These are phyloP conservation scores for Prionace glauca DNA, from an alignment of 2,797 vertebrate genomes.

Conservation along the genomic window DNA sequence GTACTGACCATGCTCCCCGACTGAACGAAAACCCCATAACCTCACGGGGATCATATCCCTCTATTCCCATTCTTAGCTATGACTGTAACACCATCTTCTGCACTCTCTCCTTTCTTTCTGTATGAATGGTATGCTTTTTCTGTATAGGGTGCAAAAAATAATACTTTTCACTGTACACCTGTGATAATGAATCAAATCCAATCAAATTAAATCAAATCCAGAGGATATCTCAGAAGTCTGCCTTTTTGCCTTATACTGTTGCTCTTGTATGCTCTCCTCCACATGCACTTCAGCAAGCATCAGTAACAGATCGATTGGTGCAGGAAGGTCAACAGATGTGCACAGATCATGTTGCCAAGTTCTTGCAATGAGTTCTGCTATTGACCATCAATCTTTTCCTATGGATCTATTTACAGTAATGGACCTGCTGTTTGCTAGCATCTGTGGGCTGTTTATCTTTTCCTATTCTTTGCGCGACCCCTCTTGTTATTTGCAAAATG, in stretches of 20 bases:
- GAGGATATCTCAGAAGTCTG: background rate
- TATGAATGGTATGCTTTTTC: no score
- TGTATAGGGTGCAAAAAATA: no score
- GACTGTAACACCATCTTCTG: no score
- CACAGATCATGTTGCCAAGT: background rate
- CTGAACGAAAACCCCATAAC: no score
- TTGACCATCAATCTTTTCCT: background rate
- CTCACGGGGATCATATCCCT: no score
- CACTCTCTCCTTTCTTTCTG: no score
- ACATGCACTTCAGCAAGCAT: background rate
- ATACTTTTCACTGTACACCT: no score
- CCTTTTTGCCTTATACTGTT: background rate
- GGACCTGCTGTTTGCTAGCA: background rate
- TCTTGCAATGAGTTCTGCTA: background rate
- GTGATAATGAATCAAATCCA: no score
- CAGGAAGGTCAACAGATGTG: background rate
- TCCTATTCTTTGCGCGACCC: background rate
- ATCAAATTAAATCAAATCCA: background rate
- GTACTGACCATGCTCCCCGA: no score
- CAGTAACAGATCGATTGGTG: background rate
- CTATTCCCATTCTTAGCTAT: no score
- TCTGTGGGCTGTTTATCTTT: background rate
- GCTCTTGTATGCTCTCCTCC: background rate
- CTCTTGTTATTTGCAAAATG: background rate
- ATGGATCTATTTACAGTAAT: background rate